These are phyloP conservation scores for Sminthopsis crassicaudata DNA, from an alignment of 2,113 vertebrate species.

Conservation along the genomic window DNA sequence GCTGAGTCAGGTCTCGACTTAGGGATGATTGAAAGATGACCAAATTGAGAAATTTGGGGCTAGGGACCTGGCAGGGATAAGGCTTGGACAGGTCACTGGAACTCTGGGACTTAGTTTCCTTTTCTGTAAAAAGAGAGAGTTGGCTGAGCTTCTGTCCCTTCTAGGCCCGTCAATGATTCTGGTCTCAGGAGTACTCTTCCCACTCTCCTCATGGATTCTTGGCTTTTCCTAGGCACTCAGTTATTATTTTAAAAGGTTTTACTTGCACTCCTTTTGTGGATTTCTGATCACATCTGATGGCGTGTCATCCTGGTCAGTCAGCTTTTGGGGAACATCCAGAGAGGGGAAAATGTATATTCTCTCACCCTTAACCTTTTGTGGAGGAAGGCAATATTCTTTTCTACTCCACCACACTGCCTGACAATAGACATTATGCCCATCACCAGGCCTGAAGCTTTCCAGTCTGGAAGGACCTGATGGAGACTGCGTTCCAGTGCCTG, in stretches of 20 bases:
- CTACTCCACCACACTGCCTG: not conserved
- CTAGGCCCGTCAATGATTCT: not conserved
- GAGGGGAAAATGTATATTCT: not conserved
- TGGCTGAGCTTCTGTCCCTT: not conserved
- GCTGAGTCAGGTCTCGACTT: not conserved
- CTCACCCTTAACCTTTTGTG: not conserved
- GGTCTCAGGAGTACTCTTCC: not conserved
- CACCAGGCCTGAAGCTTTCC: not conserved
- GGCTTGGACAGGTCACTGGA: not conserved
- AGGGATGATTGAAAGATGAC: not conserved
- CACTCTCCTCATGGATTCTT: not conserved
- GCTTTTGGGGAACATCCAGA: not conserved
- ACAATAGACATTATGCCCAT: not conserved
- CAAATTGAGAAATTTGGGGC: not conserved
- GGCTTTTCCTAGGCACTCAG: not conserved
- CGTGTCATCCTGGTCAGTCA: not conserved
- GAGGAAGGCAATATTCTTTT: not conserved
- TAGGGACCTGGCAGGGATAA: not conserved
- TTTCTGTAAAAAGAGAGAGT: not conserved
- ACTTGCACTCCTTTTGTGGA: not conserved
- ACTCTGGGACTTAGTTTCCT: not conserved
- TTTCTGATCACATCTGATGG: not conserved
- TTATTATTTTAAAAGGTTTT: not conserved
- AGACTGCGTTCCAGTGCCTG: not conserved
- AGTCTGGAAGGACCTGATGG: not conserved